Evolutionary conservation across 2,888 invertebrate genomes (phyloP).

Genomic region (Diplazon laetatorius): DNA sequence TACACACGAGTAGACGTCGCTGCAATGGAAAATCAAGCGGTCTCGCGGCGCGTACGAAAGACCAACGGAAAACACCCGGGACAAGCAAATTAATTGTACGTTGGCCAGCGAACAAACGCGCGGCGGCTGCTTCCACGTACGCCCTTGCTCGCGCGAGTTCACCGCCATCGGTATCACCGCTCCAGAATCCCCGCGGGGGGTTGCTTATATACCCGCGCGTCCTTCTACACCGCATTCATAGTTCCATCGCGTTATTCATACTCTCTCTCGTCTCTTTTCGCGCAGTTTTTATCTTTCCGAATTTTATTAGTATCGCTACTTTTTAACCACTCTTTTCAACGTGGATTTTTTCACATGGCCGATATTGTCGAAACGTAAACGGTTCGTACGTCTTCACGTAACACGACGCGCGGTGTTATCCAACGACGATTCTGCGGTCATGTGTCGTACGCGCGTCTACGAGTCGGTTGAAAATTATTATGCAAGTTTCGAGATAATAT

Average conservation of each 20-base stretch:
- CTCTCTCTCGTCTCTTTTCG: slow-evolving; percentile 23
- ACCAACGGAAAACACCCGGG: slow-evolving; percentile 44
- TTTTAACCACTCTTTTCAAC: no score
- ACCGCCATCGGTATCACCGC: slow-evolving; percentile 14
- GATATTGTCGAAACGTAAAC: no score
- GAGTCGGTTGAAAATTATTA: no score
- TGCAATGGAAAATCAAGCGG: neutral
- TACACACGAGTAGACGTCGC: neutral
- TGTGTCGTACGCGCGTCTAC: no score
- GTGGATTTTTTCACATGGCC: no score
- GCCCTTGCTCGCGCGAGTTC: slow-evolving; percentile 56
- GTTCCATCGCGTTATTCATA: neutral
- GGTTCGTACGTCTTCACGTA: no score
- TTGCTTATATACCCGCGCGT: no score
- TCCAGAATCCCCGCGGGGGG: slow-evolving; percentile 44
- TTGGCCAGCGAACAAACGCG: slow-evolving; percentile 61
- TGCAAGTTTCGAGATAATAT: neutral
- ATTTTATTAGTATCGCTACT: no score
- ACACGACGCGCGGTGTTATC: no score
- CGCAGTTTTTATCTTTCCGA: no score
- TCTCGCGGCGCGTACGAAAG: neutral
- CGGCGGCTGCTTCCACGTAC: slow-evolving; percentile 64
- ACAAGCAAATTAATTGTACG: slow-evolving; percentile 65
- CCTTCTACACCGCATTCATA: no score
- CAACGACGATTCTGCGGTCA: no score